Evolutionary conservation across 2,797 vertebrate species (phyloP), one percentile per base, ranked within the genome.

Genomic region (Phrynocephalus guinanensis): DNA sequence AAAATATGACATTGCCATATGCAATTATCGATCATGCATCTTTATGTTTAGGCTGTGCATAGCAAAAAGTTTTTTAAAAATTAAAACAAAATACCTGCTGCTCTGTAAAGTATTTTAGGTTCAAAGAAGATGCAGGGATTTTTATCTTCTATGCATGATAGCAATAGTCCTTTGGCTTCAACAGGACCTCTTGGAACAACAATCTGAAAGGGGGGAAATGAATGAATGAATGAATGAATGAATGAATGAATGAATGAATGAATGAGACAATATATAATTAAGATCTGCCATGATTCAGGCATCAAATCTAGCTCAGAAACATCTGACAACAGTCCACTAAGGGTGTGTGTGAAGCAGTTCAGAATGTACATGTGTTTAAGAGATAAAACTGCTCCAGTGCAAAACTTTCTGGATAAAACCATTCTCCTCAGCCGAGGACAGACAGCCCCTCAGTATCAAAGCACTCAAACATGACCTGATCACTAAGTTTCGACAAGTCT

Each of bases 41-140:
- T 70, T 84, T 52, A 68, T 6, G 91, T 48, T 26, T 87, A 86
- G 70, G 86, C 4, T 80, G 7, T 83, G 22, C 63, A 91, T 75
- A 90, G 10, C 81, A 91, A 50, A 28, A 96, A 97, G 3, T 44
- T 44, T 44, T 44, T 44, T 44, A 44, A 44, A 38, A 38, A 44
- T 44, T 44, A 44, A 44, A 44, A 44, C 1, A 44, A 44, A 44
- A 44, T 97, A 98, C 97, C 99, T 98, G 99, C 98, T 95, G 99
- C 98, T 97, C 99, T 98, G 95, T 99, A 99, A 87, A 99, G 97
- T 96, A 99, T 98, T 97, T 99, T 99, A 93, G 99, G 99, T 95
- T 99, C 99, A 94, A 99, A 99, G 97, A 99, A 99, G 96, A 99
- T 99, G 93, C 99, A 99, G 70, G 99, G 99, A 94, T 99, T 99